phyloP scores from a whole-genome alignment of 2,113 vertebrate species.

The Rhinopithecus roxellana region DNA sequence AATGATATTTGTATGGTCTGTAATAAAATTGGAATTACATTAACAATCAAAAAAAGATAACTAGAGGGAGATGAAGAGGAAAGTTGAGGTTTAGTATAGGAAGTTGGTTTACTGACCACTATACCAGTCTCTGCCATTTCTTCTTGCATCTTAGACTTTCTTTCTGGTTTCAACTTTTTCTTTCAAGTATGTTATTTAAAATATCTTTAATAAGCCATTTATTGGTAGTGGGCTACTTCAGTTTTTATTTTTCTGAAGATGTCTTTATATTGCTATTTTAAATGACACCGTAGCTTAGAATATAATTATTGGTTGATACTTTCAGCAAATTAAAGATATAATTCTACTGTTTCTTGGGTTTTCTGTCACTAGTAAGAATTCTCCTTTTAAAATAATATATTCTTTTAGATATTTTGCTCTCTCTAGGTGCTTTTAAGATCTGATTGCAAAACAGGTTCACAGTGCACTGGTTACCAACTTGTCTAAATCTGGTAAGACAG shows the following conservation, averaged over 20 bases:
- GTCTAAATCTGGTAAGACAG: neutral
- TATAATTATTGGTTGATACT: neutral
- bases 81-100: neutral
- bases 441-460: neutral
- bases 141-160: neutral
- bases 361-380: neutral
- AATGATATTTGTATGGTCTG: neutral
- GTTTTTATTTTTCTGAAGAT: neutral
- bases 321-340: neutral
- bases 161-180: neutral
- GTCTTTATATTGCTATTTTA: neutral
- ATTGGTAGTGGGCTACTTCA: neutral
- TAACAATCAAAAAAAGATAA: neutral
- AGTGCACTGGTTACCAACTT: neutral
- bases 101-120: neutral
- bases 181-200: neutral
- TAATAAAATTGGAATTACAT: neutral
- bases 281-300: neutral
- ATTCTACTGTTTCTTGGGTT: neutral
- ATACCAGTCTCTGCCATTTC: neutral
- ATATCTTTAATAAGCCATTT: neutral
- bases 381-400: neutral
- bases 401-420: neutral
- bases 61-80: neutral
- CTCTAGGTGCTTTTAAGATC: neutral